Evolutionary conservation across 2,888 invertebrate genomes (phyloP), one percentile per base, ranked within the genome.

Genomic region (Chalcis sispes): DNA sequence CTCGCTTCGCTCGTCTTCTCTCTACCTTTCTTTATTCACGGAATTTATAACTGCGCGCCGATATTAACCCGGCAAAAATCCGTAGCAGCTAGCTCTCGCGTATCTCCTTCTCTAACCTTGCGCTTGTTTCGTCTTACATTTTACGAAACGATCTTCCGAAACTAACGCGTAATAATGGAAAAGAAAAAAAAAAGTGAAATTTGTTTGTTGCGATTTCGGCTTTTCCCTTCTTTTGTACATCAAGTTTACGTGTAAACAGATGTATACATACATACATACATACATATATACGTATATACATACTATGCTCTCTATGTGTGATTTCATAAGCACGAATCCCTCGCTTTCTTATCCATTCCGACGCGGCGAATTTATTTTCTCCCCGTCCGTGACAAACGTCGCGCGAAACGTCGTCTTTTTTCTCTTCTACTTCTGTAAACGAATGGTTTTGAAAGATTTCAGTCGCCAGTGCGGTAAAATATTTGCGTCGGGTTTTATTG

Each of bases 381-480:
- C 25, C 25, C 8, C 36, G 23, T 66, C 42, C 32, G 18, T n/a
- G 15, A 69, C 46, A 48, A 48, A 46, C 29, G 40, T 52, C 25
- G 29, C 36, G 36, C 52, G 52, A n/a, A n/a, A n/a, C n/a, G n/a
- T n/a, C n/a, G n/a, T n/a, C n/a, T n/a, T n/a, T n/a, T n/a, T n/a
- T n/a, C n/a, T n/a, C n/a, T n/a, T n/a, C n/a, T n/a, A n/a, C n/a
- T n/a, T n/a, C n/a, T n/a, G 32, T 25, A 10, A 46, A 32, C 42
- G 56, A 8, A 10, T 20, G 54, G 15, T 25, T 25, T 0, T 15
- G 18, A n/a, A 13, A 36, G 52, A 20, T 29, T 29, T 46, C 32
- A 36, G 74, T 52, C 61, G 40, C 72, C 59, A 25, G 58, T 48
- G 56, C n/a, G 67, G 67, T 74, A 74, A 74, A 74, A 74, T 74